Evolutionary conservation across 2,888 invertebrate genomes (phyloP).

Genomic region (Orthosia gracilis): DNA sequence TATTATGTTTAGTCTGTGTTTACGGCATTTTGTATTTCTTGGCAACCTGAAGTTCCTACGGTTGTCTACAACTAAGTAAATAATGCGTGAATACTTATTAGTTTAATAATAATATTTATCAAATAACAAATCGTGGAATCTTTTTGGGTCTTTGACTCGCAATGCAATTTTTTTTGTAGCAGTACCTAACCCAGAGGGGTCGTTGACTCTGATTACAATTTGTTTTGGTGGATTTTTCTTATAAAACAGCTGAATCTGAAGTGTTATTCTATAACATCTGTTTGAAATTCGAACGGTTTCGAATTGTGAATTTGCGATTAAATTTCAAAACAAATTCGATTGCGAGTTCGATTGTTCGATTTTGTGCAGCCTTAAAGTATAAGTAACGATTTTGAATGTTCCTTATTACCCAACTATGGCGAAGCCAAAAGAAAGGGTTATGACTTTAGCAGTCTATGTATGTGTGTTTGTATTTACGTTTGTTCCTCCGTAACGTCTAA

Average conservation of each 20-base stretch:
- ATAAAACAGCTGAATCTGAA: neutral
- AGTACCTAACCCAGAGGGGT: neutral
- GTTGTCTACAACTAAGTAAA: constrained; percentile 13
- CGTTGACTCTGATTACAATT: constrained; percentile 9
- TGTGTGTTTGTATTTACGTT: too few species aligned
- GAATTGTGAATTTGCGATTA: neutral
- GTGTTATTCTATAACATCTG: neutral
- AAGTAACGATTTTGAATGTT: too few species aligned
- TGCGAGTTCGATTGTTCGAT: neutral
- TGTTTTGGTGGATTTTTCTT: neutral
- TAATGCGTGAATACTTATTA: neutral
- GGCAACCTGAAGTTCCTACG: constrained; percentile 17
- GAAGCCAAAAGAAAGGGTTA: too few species aligned
- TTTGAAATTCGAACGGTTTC: constrained; percentile 6
- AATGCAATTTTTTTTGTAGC: constrained; percentile 4
- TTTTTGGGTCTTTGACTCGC: neutral
- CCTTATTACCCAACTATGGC: too few species aligned
- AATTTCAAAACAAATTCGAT: neutral
- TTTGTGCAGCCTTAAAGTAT: neutral
- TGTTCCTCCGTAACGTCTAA: too few species aligned
- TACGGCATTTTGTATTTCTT: constrained; percentile 33
- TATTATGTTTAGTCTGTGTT: constrained; percentile 38
- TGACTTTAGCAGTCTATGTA: too few species aligned
- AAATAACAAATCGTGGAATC: neutral
- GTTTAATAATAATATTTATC: constrained; percentile 30